Evolutionary conservation across 1,140 invertebrate species (phyloP).

Genomic region (Marisa cornuarietis): DNA sequence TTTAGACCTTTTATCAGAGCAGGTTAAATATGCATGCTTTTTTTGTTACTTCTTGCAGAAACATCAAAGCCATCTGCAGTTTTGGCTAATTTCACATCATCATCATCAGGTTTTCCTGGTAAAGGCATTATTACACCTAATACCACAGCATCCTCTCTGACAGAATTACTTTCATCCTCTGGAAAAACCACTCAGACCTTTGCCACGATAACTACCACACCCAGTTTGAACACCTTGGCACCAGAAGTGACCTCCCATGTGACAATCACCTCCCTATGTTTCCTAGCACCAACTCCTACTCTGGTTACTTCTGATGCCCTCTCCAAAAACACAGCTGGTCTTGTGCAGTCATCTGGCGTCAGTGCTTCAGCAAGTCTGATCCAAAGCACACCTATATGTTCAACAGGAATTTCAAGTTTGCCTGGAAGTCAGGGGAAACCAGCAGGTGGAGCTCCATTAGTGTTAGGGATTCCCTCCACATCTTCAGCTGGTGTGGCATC

Average conservation of each 20-base stretch:
- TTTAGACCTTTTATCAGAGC: too few relatives aligned
- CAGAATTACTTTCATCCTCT: not conserved
- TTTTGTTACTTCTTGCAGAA: too few relatives aligned
- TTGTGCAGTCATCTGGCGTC: not conserved
- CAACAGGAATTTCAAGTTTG: not conserved
- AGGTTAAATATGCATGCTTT: not conserved
- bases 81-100: conserved; percentile 6
- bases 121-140: not conserved
- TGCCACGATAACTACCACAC: not conserved
- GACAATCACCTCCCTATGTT: not conserved
- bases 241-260: not conserved
- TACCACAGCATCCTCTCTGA: conserved; percentile 12
- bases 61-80: not conserved
- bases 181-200: not conserved
- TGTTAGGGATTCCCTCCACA: too few relatives aligned
- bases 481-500: too few relatives aligned
- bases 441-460: too few relatives aligned
- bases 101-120: conserved; percentile 10
- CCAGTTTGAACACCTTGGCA: not conserved
- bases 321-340: not conserved
- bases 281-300: not conserved
- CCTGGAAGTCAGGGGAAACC: too few relatives aligned
- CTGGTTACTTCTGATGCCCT: not conserved
- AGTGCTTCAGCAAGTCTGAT: not conserved
- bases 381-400: not conserved